A percentile compares a stretch with the other conserved stretches of the same genome.
Evolutionary conservation across 2,797 vertebrate genomes (phyloP).

Genomic region (Tiaroga cobitis): DNA sequence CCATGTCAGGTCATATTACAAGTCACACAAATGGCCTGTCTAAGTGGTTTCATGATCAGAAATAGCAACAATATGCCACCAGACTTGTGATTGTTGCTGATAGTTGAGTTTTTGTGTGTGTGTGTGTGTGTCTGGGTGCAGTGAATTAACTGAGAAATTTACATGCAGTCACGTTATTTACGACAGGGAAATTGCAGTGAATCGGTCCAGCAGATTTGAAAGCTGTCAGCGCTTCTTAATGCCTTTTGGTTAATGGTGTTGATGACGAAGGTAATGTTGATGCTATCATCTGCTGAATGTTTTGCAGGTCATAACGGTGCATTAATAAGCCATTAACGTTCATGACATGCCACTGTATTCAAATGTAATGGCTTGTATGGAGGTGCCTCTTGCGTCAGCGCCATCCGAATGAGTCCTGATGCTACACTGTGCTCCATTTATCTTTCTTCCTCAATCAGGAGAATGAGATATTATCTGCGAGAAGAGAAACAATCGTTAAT

Average conservation of each 20-base stretch:
- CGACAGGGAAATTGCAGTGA: not conserved
- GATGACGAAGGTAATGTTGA: slow-evolving; percentile 40
- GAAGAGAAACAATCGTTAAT: slow-evolving; percentile 47
- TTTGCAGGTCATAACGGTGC: not conserved
- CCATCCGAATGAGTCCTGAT: slow-evolving; percentile 14
- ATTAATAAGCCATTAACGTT: not conserved
- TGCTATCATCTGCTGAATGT: not conserved
- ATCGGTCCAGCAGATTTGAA: not conserved
- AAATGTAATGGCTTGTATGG: slow-evolving; percentile 30
- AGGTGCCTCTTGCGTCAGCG: slow-evolving; percentile 36
- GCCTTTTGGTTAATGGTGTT: not conserved
- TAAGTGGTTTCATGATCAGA: not conserved
- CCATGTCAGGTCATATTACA: not conserved
- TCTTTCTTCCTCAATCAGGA: slow-evolving; percentile 55
- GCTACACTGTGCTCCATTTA: slow-evolving; percentile 37
- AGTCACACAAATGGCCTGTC: not conserved
- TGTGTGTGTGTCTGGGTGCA: not conserved
- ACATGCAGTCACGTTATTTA: not conserved
- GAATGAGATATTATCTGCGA: slow-evolving; percentile 55
- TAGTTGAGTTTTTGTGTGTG: not conserved
- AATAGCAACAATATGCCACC: not conserved
- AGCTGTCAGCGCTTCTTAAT: slow-evolving; percentile 8
- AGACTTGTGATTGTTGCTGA: not conserved
- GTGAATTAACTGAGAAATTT: no score
- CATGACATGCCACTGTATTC: slow-evolving; percentile 39